Conservation (phyloP, 35 echinoderm and acorn worm genomes). For the Ophioderma brevispina region DNA sequence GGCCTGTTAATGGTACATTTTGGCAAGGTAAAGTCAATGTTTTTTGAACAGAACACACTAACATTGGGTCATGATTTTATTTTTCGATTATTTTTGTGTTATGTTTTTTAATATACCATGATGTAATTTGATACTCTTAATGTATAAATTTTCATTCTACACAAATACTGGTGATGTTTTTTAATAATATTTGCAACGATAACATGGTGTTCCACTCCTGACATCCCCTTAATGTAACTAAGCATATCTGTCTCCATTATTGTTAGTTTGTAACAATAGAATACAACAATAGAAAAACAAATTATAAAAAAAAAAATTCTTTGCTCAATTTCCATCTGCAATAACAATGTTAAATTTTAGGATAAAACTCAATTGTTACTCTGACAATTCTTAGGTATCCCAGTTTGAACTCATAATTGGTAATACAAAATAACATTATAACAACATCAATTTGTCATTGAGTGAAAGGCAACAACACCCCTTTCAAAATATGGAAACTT, state of each 20-base stretch:
- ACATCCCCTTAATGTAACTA: background rate
- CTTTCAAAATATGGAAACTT: conserved; percentile 17
- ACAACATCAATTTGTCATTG: conserved; percentile 21
- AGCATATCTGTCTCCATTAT: background rate
- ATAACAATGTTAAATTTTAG: background rate
- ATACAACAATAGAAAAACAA: conserved; percentile 18
- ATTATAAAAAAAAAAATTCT: no score
- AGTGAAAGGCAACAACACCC: background rate
- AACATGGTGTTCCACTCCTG: no score
- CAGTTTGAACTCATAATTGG: conserved; percentile 5
- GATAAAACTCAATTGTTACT: conserved; percentile 15
- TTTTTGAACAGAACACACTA: no score
- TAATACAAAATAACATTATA: background rate
- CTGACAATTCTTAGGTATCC: background rate
- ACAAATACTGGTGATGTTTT: no score
- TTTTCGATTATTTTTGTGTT: no score
- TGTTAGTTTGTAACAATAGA: background rate
- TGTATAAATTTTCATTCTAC: no score
- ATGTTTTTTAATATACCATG: no score
- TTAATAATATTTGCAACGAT: no score
- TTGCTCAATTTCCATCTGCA: conserved; percentile 21
- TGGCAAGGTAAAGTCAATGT: no score
- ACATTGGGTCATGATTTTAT: no score
- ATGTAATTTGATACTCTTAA: no score
- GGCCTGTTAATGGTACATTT: no score